Base-by-base conservation (phyloP, 2,888 invertebrate species). In the Rotaria socialis region DNA sequence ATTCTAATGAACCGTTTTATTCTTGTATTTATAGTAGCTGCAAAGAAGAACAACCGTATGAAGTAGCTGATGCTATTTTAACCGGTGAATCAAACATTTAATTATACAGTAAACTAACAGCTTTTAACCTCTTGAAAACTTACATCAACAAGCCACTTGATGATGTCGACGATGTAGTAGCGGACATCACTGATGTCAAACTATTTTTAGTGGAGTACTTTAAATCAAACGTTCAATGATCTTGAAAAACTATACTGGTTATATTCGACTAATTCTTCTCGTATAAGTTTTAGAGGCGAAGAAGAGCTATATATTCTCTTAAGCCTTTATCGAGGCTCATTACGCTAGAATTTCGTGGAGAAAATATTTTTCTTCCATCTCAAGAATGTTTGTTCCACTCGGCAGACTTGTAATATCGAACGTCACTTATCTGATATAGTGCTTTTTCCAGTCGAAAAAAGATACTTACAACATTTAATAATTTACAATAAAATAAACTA, bases 51-150 rank as follows among this genome's bases (percentile, higher is more conserved):
- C 35, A 6, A 16, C 16, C 11, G 5, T 6, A 41, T 67, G 16
- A 6, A 67, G 67, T 35, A 27, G 5, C 16, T 35, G 5, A 35
- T 14, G 67, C 19, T 35, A 35, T 27, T 67, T 67, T 67, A 67
- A 67, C 35, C 35, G 16, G 35, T 14, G 35, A 67, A 67, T 41
- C 16, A 6, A 7, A 67, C 6, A 67, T 67, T 19, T 16, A 67
- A 67, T 67, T 67, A 41, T 35, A 19, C 67, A 35, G 67, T 67
- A 27, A 67, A 67, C 67, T 41, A 67, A 35, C 67, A 16, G 67
- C 67, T 67, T 67, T 67, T 67, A 27, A 35, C 67, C 67, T 67
- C 67, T 67, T 67, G 67, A 67, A 67, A 67, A 67, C 67, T 67
- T 67, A 67, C 67, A 35, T 67, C 14, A 35, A 35, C 27, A 67